Conservation (phyloP, 2,797 vertebrate species). For the Varecia variegata region DNA sequence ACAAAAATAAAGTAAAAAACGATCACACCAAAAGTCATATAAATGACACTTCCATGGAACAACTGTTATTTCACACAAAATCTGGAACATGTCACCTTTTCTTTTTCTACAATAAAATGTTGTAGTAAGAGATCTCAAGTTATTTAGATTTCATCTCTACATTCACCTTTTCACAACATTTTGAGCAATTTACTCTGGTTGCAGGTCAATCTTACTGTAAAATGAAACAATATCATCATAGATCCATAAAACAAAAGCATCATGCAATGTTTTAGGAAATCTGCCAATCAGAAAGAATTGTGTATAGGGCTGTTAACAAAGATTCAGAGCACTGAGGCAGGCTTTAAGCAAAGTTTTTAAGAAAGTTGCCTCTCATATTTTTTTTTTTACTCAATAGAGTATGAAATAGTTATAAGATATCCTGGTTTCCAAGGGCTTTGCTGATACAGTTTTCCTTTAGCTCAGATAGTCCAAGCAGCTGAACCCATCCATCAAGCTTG, state of each 20-base stretch:
- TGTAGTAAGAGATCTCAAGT: not conserved
- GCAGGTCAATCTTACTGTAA: not conserved
- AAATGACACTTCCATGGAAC: not conserved
- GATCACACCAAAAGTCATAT: not conserved
- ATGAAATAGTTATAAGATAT: not conserved
- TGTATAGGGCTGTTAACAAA: not conserved
- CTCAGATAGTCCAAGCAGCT: not conserved
- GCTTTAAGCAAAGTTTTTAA: not conserved
- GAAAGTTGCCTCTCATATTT: not conserved
- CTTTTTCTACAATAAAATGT: not conserved
- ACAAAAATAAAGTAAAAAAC: not conserved
- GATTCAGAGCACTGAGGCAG: not conserved
- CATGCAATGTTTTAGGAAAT: not conserved
- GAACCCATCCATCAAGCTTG: not conserved
- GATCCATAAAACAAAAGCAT: not conserved
- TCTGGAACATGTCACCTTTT: not conserved
- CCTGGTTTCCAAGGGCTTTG: not conserved
- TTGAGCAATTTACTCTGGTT: not conserved
- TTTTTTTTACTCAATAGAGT: not conserved
- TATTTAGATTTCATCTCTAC: conserved; percentile 8
- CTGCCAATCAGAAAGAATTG: not conserved
- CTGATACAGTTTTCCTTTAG: not conserved
- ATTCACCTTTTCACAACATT: not conserved
- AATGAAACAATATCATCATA: not conserved
- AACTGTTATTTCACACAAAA: not conserved